Evolutionary conservation across 2,113 vertebrate species (phyloP).

Genomic region (Gnathonemus echidnorhynchus): DNA sequence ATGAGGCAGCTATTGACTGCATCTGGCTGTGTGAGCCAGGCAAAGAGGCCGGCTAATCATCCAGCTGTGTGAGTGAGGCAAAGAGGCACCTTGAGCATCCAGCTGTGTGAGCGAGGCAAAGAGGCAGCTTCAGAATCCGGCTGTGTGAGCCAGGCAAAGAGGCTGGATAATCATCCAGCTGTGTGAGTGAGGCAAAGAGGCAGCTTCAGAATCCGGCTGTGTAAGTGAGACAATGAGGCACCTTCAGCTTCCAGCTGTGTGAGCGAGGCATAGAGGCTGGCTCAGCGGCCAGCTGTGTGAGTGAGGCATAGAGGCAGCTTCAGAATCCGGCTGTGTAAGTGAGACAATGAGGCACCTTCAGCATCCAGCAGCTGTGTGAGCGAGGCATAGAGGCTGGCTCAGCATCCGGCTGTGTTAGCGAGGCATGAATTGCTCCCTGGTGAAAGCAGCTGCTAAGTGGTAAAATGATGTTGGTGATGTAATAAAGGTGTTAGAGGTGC

Average conservation of each 20-base stretch:
- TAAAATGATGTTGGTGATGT: neutral
- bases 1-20: neutral
- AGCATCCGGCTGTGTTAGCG: neutral
- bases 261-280: neutral
- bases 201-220: no score
- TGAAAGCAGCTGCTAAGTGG: neutral
- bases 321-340: neutral
- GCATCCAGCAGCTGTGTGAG: neutral
- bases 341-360: neutral
- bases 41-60: fast-evolving
- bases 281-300: no score
- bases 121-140: neutral
- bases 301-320: neutral
- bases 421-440: neutral
- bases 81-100: neutral
- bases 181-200: neutral
- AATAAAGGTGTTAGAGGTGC: neutral
- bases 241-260: neutral
- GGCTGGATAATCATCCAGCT: neutral
- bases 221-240: neutral
- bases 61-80: no score
- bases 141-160: no score
- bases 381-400: neutral
- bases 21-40: neutral
- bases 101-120: neutral